Evolutionary conservation across 2,113 vertebrate species (phyloP), one percentile per base, ranked within the genome.

Genomic region (Dicrurus megarhynchus): DNA sequence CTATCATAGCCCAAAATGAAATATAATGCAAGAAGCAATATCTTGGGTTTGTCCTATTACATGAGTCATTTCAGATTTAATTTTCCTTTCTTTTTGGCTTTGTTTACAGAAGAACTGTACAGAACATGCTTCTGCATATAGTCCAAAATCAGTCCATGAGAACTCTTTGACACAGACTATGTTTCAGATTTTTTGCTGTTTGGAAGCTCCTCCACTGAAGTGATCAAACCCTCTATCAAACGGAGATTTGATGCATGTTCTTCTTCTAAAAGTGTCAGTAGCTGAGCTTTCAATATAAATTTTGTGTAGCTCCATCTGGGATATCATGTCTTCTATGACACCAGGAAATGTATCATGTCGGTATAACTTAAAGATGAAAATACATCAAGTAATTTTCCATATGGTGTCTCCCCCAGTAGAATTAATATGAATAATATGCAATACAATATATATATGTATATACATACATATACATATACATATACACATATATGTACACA

Each of bases 1-100:
- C 76, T 91, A 91, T 92, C 95, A 70, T 75, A 95, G 79, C 49
- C 11, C 35, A 89, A 76, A 97, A 96, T 90, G 28, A 97, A 97
- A 94, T 55, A 92, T 14, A 96, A 74, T 4, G 28, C 39, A 96
- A 95, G 70, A 69, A 95, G 41, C 16, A 96, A 83, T 94, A 93
- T 81, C 70, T 94, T 94, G 42, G 5, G 90, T 97, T 96, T 82
- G n/a, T 97, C 64, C 64, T 96, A 65, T 89, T 91, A 69, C 86
- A 83, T 92, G 49, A 95, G 83, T 70, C 53, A 77, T 91, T 95
- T 96, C 63, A 59, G 32, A 63, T 97, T 94, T 96, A 44, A 65
- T 94, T 71, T 75, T 93, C 87, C 57, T 93, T 95, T 95, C 27
- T 88, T 95, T 91, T 80, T 70, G 52, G 76, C 61, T 83, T 30